Evolutionary conservation across 2,113 vertebrate genomes (phyloP).

Genomic region (Albula glossodonta): DNA sequence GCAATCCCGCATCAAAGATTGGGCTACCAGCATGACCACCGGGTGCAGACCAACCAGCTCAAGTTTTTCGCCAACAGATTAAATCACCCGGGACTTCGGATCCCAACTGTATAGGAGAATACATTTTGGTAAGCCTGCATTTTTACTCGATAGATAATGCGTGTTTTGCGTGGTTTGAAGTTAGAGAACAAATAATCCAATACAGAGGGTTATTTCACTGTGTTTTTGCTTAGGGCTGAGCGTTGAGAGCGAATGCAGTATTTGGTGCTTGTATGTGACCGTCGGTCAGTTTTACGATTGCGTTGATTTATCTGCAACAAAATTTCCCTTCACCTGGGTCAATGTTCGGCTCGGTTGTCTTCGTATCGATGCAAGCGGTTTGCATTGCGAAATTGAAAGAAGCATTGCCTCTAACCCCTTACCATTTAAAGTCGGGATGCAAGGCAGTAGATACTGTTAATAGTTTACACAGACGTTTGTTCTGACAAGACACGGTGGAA

Average conservation of each 20-base stretch:
- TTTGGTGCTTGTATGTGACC: not conserved
- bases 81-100: slow-evolving; percentile 64
- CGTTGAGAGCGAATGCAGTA: not conserved
- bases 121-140: slow-evolving; percentile 70
- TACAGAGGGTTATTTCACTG: slow-evolving; percentile 1
- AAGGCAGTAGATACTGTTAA: not conserved
- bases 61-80: slow-evolving; percentile 73
- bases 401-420: not conserved
- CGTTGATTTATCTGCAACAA: not conserved
- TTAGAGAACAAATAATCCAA: not conserved
- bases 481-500: not conserved
- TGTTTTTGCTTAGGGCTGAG: not conserved
- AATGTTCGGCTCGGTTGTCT: not conserved
- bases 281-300: not conserved
- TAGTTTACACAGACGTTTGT: not conserved
- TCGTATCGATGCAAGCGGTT: not conserved
- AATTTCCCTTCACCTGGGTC: not conserved
- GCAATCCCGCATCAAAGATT: slow-evolving; percentile 68
- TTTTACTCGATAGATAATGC: not conserved
- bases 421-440: not conserved
- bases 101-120: slow-evolving; percentile 65
- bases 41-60: slow-evolving; percentile 72
- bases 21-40: slow-evolving; percentile 71
- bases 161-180: not conserved
- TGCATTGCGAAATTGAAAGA: not conserved